A percentile compares a stretch with the other conserved stretches of the same genome.
phyloP scores from a whole-genome alignment of 1,140 invertebrate species.

The Cataglyphis hispanica region DNA sequence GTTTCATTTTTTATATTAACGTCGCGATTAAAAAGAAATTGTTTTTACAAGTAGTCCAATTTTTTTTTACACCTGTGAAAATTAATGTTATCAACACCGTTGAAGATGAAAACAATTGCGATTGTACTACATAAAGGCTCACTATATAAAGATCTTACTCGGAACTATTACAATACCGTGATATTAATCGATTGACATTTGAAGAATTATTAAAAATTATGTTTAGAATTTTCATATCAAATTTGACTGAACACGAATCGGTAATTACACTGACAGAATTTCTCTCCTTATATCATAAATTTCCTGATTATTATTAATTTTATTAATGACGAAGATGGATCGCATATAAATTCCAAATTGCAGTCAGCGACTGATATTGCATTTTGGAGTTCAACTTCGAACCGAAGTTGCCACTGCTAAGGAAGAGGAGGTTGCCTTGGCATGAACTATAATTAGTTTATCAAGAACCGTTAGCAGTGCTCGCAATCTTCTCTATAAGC shows the following conservation, averaged over 20 bases:
- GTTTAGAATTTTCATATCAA: background rate
- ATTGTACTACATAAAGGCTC: background rate
- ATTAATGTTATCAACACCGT: background rate
- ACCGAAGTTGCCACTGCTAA: constrained; percentile 38
- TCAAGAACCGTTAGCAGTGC: constrained; percentile 63
- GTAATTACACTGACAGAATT: constrained; percentile 2
- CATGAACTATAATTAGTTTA: constrained; percentile 73
- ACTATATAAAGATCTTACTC: background rate
- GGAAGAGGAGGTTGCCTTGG: constrained; percentile 12
- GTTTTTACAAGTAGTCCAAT: background rate
- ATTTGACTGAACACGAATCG: background rate
- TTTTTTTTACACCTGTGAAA: background rate
- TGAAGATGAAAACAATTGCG: constrained; percentile 7
- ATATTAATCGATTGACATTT: background rate
- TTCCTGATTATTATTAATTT: constrained; percentile 47
- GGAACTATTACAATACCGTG: background rate
- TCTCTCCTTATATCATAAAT: background rate
- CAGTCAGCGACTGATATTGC: background rate
- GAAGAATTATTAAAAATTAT: constrained; percentile 18
- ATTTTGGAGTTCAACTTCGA: constrained; percentile 54
- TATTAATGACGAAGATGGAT: constrained; percentile 52
- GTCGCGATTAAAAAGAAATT: background rate
- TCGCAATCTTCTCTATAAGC: constrained; percentile 32
- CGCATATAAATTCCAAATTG: constrained; percentile 32
- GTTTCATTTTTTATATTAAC: background rate